Base-by-base conservation (phyloP, 2,888 invertebrate species). In the Elysia crispata region DNA sequence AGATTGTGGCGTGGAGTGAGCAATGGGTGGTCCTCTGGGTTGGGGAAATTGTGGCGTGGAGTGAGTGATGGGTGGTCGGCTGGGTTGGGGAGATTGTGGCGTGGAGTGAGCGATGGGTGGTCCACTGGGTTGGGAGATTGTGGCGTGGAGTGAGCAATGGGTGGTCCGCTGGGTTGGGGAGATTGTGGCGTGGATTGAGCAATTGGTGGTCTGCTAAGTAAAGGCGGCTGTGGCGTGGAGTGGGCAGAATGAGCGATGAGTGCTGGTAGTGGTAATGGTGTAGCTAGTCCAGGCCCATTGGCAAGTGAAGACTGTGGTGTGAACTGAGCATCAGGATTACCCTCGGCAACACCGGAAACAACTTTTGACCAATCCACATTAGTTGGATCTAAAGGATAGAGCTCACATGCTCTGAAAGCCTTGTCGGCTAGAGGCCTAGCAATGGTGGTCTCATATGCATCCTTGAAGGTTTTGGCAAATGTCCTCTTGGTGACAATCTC, bases 381-480 rank as follows among this genome's bases (percentile, higher is more conserved):
- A 6, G 1, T 25, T 3, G 54, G 54, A 23, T 73, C 73, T 1
- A 60, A 30, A 3, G 75, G 75, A 23, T 28, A 75, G 11, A 75
- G 25, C 11, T 31, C 75, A 75, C 60, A 60, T 50, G 23, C 30
- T n/a, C 20, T 57, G 54, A 75, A 75, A 15, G 60, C 75, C 11
- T 75, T 20, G 8, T 6, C 20, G 11, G 11, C 5, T 3, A 57
- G 33, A 57, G 20, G 11, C 60, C 31, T 75, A 1, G n/a, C 18
- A 20, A 50, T 54, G 5, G 33, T 60, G 1, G 31, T 31, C 13
- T 75, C 62, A 60, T 75, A 75, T 1, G 75, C 75, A n/a, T 18
- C 20, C 28, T 75, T 75, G 30, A 75, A 75, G 3, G 30, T 30
- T 13, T 18, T 60, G 1, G 75, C 75, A 31, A 75, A 75, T 23